A percentile compares a stretch with the other conserved stretches of the same genome.
phyloP scores from a whole-genome alignment of 1,140 invertebrate species.

The Pectinophora gossypiella region DNA sequence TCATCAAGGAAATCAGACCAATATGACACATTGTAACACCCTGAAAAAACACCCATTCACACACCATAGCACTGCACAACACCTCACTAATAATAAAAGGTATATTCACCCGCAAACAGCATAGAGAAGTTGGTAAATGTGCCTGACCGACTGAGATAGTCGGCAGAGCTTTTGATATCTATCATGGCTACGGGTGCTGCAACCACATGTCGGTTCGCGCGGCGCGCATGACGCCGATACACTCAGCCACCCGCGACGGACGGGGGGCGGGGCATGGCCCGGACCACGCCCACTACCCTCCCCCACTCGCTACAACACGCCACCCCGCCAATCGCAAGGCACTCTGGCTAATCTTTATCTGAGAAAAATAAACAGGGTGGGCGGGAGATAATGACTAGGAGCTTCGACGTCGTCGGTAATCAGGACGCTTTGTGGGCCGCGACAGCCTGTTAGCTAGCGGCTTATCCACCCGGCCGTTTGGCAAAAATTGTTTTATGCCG shows the following conservation, averaged over 20 bases:
- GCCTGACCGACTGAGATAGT: constrained; percentile 82
- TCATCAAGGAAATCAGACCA: too few species aligned
- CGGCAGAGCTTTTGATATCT: constrained; percentile 82
- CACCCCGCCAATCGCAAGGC: constrained; percentile 62
- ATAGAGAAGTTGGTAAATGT: constrained; percentile 85
- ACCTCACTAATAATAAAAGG: constrained; percentile 9
- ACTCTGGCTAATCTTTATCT: constrained; percentile 70
- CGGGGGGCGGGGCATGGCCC: constrained; percentile 27
- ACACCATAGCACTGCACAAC: constrained; percentile 31
- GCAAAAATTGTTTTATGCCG: constrained; percentile 53
- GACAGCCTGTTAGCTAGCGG: constrained; percentile 52
- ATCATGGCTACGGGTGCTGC: constrained; percentile 71
- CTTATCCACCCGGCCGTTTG: constrained; percentile 57
- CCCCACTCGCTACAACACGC: constrained; percentile 40
- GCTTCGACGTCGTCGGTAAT: constrained; percentile 49
- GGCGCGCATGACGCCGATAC: constrained; percentile 32
- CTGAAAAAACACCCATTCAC: too few species aligned
- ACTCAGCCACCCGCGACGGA: constrained; percentile 32
- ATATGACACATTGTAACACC: too few species aligned
- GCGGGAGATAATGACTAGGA: constrained; percentile 61
- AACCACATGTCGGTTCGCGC: constrained; percentile 36
- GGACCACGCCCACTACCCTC: constrained; percentile 12
- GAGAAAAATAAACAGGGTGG: constrained; percentile 69
- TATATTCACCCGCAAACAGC: constrained; percentile 81
- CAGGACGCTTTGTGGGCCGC: constrained; percentile 62